These are phyloP conservation scores for Parochlus steinenii DNA, from an alignment of 2,888 invertebrate species.

Conservation along the genomic window DNA sequence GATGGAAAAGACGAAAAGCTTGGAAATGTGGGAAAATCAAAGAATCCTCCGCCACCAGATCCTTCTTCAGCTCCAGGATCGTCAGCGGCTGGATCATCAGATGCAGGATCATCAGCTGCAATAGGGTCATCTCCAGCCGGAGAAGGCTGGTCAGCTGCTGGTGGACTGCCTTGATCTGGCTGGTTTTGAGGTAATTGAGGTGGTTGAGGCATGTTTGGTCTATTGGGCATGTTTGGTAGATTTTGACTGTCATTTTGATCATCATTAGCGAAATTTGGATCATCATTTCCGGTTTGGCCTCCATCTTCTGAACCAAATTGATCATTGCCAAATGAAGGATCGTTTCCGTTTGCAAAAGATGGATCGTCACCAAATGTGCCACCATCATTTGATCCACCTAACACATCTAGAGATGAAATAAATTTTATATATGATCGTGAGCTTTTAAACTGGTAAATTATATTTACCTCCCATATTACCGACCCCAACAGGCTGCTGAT, in stretches of 20 bases:
- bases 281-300: too few species aligned
- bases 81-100: conserved; percentile 2
- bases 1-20: conserved; percentile 13
- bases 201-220: background rate
- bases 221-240: too few species aligned
- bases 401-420: too few species aligned
- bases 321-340: too few species aligned
- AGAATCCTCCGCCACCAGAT: conserved; percentile 29
- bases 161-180: conserved; percentile 15
- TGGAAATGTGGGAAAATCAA: conserved; percentile 16
- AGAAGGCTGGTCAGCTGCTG: conserved; percentile 14
- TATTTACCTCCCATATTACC: background rate
- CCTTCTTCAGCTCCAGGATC: conserved; percentile 29
- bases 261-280: too few species aligned
- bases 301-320: too few species aligned
- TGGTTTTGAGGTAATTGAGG: conserved; percentile 12
- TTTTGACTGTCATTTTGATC: too few species aligned
- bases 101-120: conserved; percentile 1
- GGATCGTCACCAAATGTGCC: too few species aligned
- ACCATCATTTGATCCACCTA: too few species aligned
- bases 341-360: too few species aligned
- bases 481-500: conserved; percentile 9
- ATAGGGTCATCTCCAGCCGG: conserved; percentile 1
- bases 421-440: too few species aligned
- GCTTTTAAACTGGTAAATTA: too few species aligned